Base-by-base conservation (phyloP, 2,888 invertebrate genomes). In the Drosophila seclusa region DNA sequence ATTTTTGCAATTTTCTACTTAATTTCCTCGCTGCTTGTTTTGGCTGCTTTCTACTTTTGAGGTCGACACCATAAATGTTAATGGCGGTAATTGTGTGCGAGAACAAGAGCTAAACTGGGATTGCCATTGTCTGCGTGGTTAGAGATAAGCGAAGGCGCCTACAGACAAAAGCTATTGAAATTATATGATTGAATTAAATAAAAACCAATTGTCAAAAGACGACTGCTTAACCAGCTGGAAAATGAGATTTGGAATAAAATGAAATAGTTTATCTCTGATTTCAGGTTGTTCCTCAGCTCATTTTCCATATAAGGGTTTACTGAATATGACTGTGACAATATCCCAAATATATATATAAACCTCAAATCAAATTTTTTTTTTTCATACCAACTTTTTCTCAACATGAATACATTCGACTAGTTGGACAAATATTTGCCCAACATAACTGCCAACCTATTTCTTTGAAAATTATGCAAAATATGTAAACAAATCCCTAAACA, bases 1-100 rank as follows among this genome's bases (percentile, higher is more conserved):
- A 90, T 87, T 86, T 90, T 87, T 71, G 80, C 86, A 90, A 90
- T 88, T 87, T 87, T 87, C 86, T 88, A 76, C 83, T 80, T 90
- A 85, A 88, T 87, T 87, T 90, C 78, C 78, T 80, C 70, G 59
- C 70, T 54, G 75, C 71, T 74, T 87, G 65, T 67, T 71, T 69
- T 34, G 62, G 54, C 38, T n/a, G 62, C 63, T 69, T 59, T 59
- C 31, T 50, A 57, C 62, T 52, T 57, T 76, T 76, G 69, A 67
- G 85, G 85, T 80, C 76, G 75, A 61, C 83, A 68, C 61, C 72
- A 78, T 87, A 80, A 87, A 85, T 85, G 85, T 87, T 87, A 84
- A 86, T 80, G 72, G 68, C 76, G 75, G 82, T 76, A 78, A 83
- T 87, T 89, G 68, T 62, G 67, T 65, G 59, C 48, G 62, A 70